A percentile compares a stretch with the other conserved stretches of the same genome.
Evolutionary conservation across 2,113 vertebrate genomes (phyloP).

Genomic region (Rhinopomastus cyanomelas): DNA sequence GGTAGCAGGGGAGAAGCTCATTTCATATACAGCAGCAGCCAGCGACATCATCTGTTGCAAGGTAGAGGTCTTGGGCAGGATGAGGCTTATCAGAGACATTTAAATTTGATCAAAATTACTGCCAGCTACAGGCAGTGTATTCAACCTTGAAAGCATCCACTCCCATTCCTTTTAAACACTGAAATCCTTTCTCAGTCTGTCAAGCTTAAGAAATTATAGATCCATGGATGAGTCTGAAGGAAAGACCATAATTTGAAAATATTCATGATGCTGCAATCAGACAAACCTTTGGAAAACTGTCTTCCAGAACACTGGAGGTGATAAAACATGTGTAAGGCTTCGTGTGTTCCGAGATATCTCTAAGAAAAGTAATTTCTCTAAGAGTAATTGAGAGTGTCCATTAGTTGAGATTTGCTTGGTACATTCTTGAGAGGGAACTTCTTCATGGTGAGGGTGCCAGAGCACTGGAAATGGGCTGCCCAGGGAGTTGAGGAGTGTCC

Average conservation of each 20-base stretch:
- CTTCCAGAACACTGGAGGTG: neutral
- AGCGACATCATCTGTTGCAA: neutral
- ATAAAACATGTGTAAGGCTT: neutral
- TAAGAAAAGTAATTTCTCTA: neutral
- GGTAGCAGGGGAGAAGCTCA: neutral
- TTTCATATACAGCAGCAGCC: neutral
- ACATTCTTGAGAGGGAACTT: too few relatives aligned
- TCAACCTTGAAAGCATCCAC: slow-evolving; percentile 12
- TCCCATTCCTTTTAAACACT: slow-evolving; percentile 25
- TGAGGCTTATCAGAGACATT: neutral
- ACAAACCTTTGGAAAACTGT: neutral
- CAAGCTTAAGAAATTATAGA: neutral
- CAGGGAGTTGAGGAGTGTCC: too few relatives aligned
- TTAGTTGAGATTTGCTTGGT: too few relatives aligned
- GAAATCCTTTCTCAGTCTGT: slow-evolving; percentile 10
- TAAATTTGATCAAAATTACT: slow-evolving; percentile 19
- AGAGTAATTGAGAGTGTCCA: neutral
- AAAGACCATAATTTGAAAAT: neutral
- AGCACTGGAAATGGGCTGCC: too few relatives aligned
- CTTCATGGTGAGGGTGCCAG: too few relatives aligned
- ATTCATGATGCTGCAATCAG: neutral
- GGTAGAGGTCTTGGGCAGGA: neutral
- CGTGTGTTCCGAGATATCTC: neutral
- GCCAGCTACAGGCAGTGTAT: neutral
- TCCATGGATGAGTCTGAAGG: neutral